Evolutionary conservation across 2,113 vertebrate species (phyloP).

Genomic region (Lucifuga dentata): DNA sequence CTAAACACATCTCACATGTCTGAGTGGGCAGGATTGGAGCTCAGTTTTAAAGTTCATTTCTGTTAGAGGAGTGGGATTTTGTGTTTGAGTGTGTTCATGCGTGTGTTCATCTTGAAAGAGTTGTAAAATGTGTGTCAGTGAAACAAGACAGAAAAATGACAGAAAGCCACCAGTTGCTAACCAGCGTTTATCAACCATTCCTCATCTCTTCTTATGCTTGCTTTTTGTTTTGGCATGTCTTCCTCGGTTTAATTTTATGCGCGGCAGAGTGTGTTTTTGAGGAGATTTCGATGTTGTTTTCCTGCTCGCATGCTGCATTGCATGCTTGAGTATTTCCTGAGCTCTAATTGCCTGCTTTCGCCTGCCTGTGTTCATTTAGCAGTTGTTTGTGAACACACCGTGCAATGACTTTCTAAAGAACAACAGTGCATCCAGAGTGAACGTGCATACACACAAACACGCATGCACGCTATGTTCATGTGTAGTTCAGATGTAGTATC

Average conservation of each 20-base stretch:
- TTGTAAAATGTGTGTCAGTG: conserved; percentile 26
- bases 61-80: not conserved
- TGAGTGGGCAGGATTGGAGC: conserved; percentile 1
- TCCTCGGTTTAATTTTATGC: conserved; percentile 28
- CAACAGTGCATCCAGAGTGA: not conserved
- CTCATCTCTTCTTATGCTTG: conserved; percentile 16
- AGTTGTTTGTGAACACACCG: conserved; percentile 33
- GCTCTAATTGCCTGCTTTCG: conserved; percentile 44
- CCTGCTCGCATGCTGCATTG: conserved; percentile 12
- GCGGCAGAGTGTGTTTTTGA: conserved; percentile 17
- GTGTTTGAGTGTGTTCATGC: conserved; percentile 12
- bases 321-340: conserved; percentile 30
- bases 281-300: conserved; percentile 6
- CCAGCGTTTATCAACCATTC: conserved; percentile 45
- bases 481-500: too few relatives aligned
- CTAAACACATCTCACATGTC: conserved; percentile 7
- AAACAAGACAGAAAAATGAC: conserved; percentile 59
- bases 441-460: conserved; percentile 7
- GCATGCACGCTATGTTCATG: not conserved
- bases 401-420: conserved; percentile 27
- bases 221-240: conserved; percentile 25
- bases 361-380: conserved; percentile 31
- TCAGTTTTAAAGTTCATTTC: conserved; percentile 13
- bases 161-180: conserved; percentile 67
- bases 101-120: conserved; percentile 3